Evolutionary conservation across 2,113 vertebrate species (phyloP).

Genomic region (Euleptes europaea): DNA sequence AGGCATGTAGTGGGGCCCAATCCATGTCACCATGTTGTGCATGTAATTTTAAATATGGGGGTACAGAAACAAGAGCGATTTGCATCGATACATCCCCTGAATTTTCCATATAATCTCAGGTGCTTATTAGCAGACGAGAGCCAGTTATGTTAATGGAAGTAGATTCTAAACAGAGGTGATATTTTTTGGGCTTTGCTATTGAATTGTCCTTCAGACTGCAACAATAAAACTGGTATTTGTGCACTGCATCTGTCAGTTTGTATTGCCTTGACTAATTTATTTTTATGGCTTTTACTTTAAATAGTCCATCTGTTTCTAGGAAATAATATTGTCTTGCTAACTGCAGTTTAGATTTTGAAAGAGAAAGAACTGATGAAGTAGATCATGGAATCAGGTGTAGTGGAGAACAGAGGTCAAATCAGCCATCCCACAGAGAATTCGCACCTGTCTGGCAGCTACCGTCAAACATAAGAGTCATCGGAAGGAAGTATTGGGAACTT

Average conservation of each 20-base stretch:
- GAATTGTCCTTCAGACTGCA: constrained; percentile 38
- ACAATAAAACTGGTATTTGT: constrained; percentile 4
- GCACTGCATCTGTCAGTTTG: constrained; percentile 8
- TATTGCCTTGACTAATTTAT: constrained; percentile 15
- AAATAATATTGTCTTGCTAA: background rate
- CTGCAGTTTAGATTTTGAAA: background rate
- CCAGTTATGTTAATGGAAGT: background rate
- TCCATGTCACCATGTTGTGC: no score
- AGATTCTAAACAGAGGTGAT: background rate
- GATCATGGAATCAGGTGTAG: background rate
- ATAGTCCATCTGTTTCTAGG: background rate
- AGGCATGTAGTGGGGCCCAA: no score
- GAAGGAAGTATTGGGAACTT: background rate
- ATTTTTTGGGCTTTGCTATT: constrained; percentile 50
- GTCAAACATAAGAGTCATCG: background rate
- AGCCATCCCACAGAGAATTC: background rate
- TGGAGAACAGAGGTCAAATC: background rate
- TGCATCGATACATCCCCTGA: background rate
- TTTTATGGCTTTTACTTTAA: constrained; percentile 41
- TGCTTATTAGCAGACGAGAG: background rate
- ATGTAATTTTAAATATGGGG: background rate
- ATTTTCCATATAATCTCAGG: background rate
- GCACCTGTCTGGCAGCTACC: background rate
- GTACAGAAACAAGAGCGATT: background rate
- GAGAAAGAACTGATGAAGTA: background rate